Conservation (phyloP, 2,797 vertebrate species). For the Oreonectes daqikongensis region DNA sequence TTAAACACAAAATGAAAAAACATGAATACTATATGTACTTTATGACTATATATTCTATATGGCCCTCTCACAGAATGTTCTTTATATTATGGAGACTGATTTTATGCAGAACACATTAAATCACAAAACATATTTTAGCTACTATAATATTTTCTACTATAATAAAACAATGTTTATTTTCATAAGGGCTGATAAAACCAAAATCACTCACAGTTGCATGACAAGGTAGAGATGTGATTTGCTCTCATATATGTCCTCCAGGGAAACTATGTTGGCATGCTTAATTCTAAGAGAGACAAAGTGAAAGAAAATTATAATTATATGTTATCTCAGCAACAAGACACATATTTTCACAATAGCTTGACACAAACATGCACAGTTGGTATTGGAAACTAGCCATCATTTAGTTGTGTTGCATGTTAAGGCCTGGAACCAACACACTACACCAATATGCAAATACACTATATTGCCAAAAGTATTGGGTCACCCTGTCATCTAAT, state of each 20-base stretch:
- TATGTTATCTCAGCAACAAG: conserved; percentile 1
- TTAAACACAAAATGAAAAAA: too few species aligned
- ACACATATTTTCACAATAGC: neutral
- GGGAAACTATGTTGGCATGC: conserved; percentile 94
- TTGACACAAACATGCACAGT: neutral
- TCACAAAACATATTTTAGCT: too few species aligned
- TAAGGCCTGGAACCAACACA: neutral
- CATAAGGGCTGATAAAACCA: neutral
- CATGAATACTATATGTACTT: too few species aligned
- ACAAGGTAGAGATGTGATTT: conserved; percentile 96
- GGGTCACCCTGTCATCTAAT: too few species aligned
- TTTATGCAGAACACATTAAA: too few species aligned
- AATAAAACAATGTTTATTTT: too few species aligned
- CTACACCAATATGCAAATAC: neutral
- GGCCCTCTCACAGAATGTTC: too few species aligned
- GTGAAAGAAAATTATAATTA: conserved; percentile 42
- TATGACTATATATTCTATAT: too few species aligned
- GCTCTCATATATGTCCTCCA: conserved; percentile 97
- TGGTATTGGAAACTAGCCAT: neutral
- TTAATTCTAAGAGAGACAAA: conserved; percentile 84
- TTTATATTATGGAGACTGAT: too few species aligned
- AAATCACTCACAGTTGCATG: conserved; percentile 96
- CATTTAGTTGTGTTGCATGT: neutral
- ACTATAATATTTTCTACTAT: too few species aligned
- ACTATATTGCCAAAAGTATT: too few species aligned